phyloP scores from a whole-genome alignment of 2,888 invertebrate species.

The Macrophya alboannulata region DNA sequence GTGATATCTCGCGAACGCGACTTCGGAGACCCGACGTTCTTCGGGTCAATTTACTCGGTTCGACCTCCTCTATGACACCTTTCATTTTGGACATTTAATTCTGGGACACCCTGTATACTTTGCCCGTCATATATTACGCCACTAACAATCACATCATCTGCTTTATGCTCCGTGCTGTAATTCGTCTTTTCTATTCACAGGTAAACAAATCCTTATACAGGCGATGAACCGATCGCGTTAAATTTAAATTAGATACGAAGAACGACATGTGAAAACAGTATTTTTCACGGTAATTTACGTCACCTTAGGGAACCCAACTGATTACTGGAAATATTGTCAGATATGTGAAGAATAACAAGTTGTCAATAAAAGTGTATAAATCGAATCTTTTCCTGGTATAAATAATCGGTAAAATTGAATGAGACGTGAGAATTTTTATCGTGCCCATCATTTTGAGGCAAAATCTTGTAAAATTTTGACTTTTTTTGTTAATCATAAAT shows the following conservation, averaged over 20 bases:
- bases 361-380: not conserved
- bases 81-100: too few species aligned
- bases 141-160: constrained; percentile 9
- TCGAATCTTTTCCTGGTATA: not conserved
- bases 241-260: not conserved
- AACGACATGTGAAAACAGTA: not conserved
- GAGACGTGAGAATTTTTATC: not conserved
- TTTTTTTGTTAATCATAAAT: too few species aligned
- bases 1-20: too few species aligned
- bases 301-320: not conserved
- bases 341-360: not conserved
- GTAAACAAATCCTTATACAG: not conserved
- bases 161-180: constrained; percentile 13
- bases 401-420: not conserved
- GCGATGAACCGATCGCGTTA: not conserved
- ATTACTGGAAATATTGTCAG: not conserved
- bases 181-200: constrained; percentile 17
- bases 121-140: not conserved
- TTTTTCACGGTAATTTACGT: not conserved
- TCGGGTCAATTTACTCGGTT: too few species aligned
- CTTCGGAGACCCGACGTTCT: too few species aligned
- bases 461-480: not conserved
- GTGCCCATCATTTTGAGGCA: not conserved
- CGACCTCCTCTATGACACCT: too few species aligned
- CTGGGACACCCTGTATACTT: too few species aligned